These are phyloP conservation scores for Xenopus borealis DNA, from an alignment of 2,113 vertebrate species.

Conservation along the genomic window DNA sequence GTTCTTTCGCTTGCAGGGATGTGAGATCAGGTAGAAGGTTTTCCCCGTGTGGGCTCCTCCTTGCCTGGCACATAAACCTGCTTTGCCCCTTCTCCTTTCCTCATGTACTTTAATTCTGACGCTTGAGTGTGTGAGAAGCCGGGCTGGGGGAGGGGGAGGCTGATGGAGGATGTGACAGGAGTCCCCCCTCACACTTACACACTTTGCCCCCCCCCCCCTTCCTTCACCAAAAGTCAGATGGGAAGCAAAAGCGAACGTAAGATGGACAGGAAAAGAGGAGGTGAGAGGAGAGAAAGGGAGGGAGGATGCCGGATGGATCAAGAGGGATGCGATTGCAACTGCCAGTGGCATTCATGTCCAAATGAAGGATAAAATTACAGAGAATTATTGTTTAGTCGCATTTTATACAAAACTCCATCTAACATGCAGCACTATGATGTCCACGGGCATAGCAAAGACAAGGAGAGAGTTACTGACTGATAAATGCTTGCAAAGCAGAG, in stretches of 20 bases:
- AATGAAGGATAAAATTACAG: constrained; percentile 9
- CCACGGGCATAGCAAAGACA: too few species aligned
- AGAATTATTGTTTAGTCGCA: background rate
- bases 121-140: constrained; percentile 14
- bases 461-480: too few species aligned
- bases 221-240: background rate
- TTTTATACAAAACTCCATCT: too few species aligned
- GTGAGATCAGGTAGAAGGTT: constrained; percentile 34
- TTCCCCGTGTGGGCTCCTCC: background rate
- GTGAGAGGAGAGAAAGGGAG: background rate
- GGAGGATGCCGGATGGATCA: fast-evolving
- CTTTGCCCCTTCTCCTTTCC: constrained; percentile 17
- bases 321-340: background rate
- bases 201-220: background rate
- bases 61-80: background rate
- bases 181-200: background rate
- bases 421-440: too few species aligned
- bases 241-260: background rate
- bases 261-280: background rate
- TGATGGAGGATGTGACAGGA: constrained; percentile 14
- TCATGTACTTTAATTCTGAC: constrained; percentile 36
- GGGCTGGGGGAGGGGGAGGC: constrained; percentile 2
- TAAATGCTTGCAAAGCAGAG: too few species aligned
- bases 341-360: constrained; percentile 32
- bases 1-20: constrained; percentile 7